Conservation (phyloP, 2,113 vertebrate species). For the Spermophilus dauricus region DNA sequence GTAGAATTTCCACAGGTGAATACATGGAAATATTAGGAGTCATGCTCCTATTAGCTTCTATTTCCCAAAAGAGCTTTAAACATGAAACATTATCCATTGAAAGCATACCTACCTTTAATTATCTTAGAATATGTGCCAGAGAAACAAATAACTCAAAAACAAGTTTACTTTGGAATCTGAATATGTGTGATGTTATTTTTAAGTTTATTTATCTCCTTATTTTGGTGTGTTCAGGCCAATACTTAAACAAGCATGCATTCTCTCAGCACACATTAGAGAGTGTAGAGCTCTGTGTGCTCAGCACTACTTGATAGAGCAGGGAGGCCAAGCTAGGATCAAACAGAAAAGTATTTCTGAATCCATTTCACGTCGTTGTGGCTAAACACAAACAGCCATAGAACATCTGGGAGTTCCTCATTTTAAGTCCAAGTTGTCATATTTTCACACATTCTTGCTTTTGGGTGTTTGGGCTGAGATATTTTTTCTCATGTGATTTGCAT, state of each 20-base stretch:
- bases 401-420: slow-evolving; percentile 76
- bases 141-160: slow-evolving; percentile 16
- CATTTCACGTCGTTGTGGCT: slow-evolving; percentile 47
- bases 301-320: neutral
- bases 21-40: neutral
- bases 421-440: slow-evolving; percentile 79
- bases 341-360: slow-evolving; percentile 51
- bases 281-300: neutral
- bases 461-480: slow-evolving; percentile 69
- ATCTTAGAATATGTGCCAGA: neutral
- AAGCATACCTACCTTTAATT: neutral
- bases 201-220: neutral
- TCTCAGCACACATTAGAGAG: neutral
- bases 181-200: neutral
- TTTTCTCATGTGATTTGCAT: slow-evolving; percentile 77
- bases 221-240: neutral
- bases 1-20: neutral
- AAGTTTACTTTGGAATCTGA: slow-evolving; percentile 32
- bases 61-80: neutral
- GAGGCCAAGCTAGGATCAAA: neutral
- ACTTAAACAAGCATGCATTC: neutral
- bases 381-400: slow-evolving; percentile 78
- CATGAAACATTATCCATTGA: neutral
- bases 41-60: neutral
- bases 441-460: slow-evolving; percentile 82